Conservation (phyloP, 2,797 vertebrate species). For the Amazonetta brasiliensis region DNA sequence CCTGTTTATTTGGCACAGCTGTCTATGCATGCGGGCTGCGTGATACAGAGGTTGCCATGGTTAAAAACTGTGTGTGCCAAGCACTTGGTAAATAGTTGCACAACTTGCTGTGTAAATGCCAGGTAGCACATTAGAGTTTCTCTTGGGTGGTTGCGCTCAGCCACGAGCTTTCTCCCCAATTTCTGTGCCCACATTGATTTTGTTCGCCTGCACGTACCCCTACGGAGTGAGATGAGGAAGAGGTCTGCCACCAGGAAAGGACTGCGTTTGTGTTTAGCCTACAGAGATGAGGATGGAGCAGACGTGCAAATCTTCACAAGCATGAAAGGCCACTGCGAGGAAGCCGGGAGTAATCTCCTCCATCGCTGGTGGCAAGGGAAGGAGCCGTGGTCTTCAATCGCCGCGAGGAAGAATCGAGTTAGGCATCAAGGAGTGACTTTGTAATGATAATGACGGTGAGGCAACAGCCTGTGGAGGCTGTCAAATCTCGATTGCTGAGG, state of each 20-base stretch:
- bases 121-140: neutral
- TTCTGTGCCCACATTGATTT: neutral
- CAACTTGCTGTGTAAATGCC: slow-evolving; percentile 34
- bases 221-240: rapidly evolving
- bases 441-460: slow-evolving; percentile 49
- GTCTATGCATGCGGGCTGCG: neutral
- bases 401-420: neutral
- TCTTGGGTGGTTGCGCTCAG: neutral
- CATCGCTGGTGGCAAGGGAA: neutral
- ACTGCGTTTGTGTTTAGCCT: neutral
- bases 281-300: neutral
- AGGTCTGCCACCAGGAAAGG: neutral
- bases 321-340: neutral
- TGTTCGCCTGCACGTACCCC: neutral
- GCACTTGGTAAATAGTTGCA: slow-evolving; percentile 11
- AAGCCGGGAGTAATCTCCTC: slow-evolving; percentile 30
- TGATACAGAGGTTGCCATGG: neutral
- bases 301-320: neutral
- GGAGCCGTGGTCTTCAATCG: slow-evolving; percentile 9
- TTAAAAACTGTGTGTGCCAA: neutral
- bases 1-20: slow-evolving; percentile 21
- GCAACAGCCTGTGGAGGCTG: slow-evolving; percentile 4
- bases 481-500: slow-evolving; percentile 25
- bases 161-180: neutral
- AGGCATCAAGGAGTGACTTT: neutral